phyloP scores from a whole-genome alignment of 1,140 invertebrate species.

The Babylonia areolata region DNA sequence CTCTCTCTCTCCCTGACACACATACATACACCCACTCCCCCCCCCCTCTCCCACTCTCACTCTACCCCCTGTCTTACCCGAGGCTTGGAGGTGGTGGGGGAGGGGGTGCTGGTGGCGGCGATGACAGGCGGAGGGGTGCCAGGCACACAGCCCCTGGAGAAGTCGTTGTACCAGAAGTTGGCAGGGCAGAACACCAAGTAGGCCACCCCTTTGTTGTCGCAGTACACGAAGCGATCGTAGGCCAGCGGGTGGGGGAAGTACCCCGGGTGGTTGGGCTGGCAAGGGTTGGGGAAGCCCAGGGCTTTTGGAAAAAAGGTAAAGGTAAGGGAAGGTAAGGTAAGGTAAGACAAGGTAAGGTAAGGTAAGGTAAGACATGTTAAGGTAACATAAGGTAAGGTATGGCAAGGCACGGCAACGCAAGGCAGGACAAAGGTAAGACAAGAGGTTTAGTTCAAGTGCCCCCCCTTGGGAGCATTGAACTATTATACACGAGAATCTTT shows the following conservation, averaged over 20 bases:
- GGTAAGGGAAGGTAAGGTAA: too few relatives aligned
- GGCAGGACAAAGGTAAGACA: too few relatives aligned
- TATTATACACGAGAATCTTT: too few relatives aligned
- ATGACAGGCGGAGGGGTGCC: slow-evolving; percentile 9
- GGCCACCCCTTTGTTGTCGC: background rate
- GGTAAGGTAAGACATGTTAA: too few relatives aligned
- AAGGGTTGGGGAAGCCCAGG: slow-evolving; percentile 19
- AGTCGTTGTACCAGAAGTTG: slow-evolving; percentile 35
- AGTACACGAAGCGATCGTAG: slow-evolving; percentile 35
- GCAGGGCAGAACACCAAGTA: slow-evolving; percentile 29
- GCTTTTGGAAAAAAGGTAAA: background rate
- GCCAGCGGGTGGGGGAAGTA: slow-evolving; percentile 4
- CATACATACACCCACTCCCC: background rate
- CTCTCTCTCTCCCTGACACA: background rate
- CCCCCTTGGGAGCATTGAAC: too few relatives aligned
- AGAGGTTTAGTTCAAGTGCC: too few relatives aligned
- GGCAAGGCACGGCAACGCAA: too few relatives aligned
- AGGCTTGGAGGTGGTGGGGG: background rate
- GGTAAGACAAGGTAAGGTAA: too few relatives aligned
- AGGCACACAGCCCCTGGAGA: background rate
- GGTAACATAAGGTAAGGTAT: too few relatives aligned
- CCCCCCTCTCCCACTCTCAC: background rate
- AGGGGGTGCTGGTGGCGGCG: background rate
- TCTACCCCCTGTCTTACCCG: background rate
- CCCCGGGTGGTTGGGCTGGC: slow-evolving; percentile 17